A percentile compares a stretch with the other conserved stretches of the same genome.
Conservation (phyloP, 2,888 invertebrate species). For the Drosophila putrida region DNA sequence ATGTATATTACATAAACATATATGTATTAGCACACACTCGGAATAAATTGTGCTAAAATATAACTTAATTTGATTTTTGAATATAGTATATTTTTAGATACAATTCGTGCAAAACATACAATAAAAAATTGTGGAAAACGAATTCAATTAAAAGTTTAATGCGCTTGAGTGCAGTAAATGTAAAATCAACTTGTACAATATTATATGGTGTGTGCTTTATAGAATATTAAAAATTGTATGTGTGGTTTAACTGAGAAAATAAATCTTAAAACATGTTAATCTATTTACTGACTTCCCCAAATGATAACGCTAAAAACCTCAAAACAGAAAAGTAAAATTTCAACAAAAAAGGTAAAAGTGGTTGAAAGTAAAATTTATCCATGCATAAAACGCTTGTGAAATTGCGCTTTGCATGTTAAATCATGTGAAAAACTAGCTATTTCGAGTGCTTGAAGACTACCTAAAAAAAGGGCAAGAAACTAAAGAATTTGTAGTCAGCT, state of each 20-base stretch:
- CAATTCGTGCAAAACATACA: conserved; percentile 26
- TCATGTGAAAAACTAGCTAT: conserved; percentile 67
- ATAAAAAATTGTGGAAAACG: not conserved
- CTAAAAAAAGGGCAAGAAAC: conserved; percentile 7
- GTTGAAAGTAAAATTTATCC: conserved; percentile 20
- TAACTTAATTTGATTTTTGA: conserved; percentile 21
- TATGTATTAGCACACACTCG: not conserved
- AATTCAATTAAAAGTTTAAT: not conserved
- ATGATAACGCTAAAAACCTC: not conserved
- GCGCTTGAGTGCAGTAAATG: not conserved
- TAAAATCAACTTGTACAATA: conserved; percentile 29
- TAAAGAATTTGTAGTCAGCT: conserved; percentile 18
- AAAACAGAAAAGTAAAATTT: conserved; percentile 8
- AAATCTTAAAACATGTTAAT: not conserved
- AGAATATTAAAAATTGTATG: not conserved
- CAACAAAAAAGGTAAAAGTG: conserved; percentile 15
- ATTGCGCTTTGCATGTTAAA: conserved; percentile 67
- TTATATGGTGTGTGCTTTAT: conserved; percentile 30
- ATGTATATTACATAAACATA: not conserved
- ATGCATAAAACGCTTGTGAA: conserved; percentile 47
- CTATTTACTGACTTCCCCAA: not conserved
- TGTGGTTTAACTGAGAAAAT: not conserved
- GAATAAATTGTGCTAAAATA: not conserved
- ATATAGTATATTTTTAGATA: conserved; percentile 29
- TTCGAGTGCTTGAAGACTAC: conserved; percentile 22